Evolutionary conservation across 2,888 invertebrate species (phyloP).

Genomic region (Helicoverpa assulta): DNA sequence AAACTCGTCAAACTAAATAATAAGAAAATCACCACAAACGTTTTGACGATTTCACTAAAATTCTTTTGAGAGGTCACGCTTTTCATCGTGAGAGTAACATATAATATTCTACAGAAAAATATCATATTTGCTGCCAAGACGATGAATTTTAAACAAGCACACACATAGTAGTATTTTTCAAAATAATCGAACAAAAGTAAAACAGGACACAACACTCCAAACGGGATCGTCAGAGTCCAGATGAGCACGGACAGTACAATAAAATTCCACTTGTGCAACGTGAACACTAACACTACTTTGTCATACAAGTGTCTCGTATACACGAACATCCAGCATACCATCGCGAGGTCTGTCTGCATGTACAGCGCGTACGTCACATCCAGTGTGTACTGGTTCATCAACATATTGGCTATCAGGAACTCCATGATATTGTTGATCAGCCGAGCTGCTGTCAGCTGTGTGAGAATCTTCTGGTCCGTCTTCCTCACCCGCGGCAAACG

Average conservation of each 20-base stretch:
- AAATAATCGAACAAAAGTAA: constrained; percentile 9
- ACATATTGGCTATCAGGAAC: neutral
- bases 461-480: constrained; percentile 74
- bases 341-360: neutral
- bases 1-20: constrained; percentile 74
- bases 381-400: neutral
- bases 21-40: constrained; percentile 68
- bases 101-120: constrained; percentile 74
- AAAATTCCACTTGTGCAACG: constrained; percentile 46
- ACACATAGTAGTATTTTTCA: constrained; percentile 62
- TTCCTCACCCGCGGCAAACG: constrained; percentile 71
- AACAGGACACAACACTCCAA: constrained; percentile 65
- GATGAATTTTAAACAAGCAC: constrained; percentile 70
- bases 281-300: constrained; percentile 77
- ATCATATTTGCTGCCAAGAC: constrained; percentile 70
- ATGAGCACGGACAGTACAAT: constrained; percentile 58
- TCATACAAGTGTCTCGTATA: constrained; percentile 76
- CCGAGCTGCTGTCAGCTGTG: constrained; percentile 73
- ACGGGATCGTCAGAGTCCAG: constrained; percentile 69
- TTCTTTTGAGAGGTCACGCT: constrained; percentile 19
- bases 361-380: neutral
- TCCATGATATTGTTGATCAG: constrained; percentile 58
- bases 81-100: constrained; percentile 60
- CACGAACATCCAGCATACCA: constrained; percentile 39
- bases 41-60: constrained; percentile 47